phyloP scores from a whole-genome alignment of 1,140 invertebrate species.

The Andrena cerasifolii region DNA sequence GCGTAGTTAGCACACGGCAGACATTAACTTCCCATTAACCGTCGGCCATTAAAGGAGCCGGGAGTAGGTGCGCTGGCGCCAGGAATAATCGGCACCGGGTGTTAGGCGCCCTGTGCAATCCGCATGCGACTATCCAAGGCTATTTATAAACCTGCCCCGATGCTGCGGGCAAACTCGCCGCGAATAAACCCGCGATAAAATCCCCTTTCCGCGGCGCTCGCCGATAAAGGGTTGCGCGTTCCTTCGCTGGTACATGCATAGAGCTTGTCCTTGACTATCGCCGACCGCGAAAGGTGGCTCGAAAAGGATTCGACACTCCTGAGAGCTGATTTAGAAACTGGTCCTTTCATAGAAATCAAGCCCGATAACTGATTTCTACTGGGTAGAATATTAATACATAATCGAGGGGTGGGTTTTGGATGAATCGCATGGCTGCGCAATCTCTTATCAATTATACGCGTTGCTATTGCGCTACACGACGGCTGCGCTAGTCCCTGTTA shows the following conservation, averaged over 20 bases:
- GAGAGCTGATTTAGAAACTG: not conserved
- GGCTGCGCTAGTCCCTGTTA: too few species aligned
- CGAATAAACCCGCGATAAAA: slow-evolving; percentile 51
- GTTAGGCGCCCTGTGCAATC: slow-evolving; percentile 69
- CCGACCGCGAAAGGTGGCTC: too few species aligned
- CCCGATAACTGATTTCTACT: too few species aligned
- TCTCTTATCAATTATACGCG: too few species aligned
- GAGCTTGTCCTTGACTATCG: slow-evolving; percentile 9
- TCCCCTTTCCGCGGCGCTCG: slow-evolving; percentile 45
- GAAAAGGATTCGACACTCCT: too few species aligned
- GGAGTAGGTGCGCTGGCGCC: slow-evolving; percentile 64
- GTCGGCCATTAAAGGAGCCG: slow-evolving; percentile 64
- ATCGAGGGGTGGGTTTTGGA: too few species aligned
- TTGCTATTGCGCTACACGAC: too few species aligned
- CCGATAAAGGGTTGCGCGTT: slow-evolving; percentile 16
- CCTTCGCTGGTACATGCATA: not conserved
- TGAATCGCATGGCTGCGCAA: too few species aligned
- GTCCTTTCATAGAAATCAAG: too few species aligned
- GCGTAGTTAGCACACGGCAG: slow-evolving; percentile 63
- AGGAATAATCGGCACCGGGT: slow-evolving; percentile 68
- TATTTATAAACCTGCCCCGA: slow-evolving; percentile 72
- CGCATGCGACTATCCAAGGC: slow-evolving; percentile 50
- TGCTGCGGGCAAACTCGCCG: slow-evolving; percentile 31
- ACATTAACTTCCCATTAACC: slow-evolving; percentile 77
- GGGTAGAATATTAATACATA: too few species aligned